Conservation (phyloP, 1,140 invertebrate genomes). For the Phymastichus coffea region DNA sequence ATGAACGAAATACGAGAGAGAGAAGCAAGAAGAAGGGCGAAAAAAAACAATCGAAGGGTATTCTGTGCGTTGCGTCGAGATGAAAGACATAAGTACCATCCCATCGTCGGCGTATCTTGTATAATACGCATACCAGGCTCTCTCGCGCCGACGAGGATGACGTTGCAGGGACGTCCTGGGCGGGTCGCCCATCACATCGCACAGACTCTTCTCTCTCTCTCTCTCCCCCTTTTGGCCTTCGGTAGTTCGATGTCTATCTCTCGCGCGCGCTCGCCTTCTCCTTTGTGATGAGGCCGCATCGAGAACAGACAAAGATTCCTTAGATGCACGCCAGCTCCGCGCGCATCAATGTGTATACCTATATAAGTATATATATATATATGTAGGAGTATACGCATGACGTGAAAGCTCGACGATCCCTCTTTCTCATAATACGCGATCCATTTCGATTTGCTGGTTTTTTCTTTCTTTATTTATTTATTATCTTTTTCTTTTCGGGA, state of each 20-base stretch:
- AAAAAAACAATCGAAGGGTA: no score
- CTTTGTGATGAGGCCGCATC: constrained; percentile 46
- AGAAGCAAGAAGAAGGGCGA: background rate
- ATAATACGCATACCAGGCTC: no score
- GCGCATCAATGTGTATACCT: no score
- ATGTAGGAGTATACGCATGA: no score
- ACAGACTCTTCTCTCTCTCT: constrained; percentile 28
- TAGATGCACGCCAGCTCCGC: constrained; percentile 13
- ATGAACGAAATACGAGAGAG: background rate
- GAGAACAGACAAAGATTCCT: constrained; percentile 34
- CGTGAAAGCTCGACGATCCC: no score
- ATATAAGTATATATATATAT: no score
- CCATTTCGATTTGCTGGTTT: no score
- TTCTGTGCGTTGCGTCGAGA: background rate
- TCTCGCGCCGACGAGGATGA: constrained; percentile 39
- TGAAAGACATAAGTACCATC: constrained; percentile 9
- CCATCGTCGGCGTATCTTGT: background rate
- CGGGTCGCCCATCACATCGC: constrained; percentile 50
- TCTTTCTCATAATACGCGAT: no score
- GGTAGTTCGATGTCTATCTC: constrained; percentile 31
- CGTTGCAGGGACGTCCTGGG: constrained; percentile 53
- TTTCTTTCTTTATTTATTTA: no score
- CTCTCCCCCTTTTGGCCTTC: constrained; percentile 31
- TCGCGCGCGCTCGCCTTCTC: constrained; percentile 11
- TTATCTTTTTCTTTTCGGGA: no score